Percentiles rank a stretch among this genome's conserved stretches.
Evolutionary conservation across 2,888 invertebrate genomes (phyloP).

Genomic region (Halictus quadricinctus): DNA sequence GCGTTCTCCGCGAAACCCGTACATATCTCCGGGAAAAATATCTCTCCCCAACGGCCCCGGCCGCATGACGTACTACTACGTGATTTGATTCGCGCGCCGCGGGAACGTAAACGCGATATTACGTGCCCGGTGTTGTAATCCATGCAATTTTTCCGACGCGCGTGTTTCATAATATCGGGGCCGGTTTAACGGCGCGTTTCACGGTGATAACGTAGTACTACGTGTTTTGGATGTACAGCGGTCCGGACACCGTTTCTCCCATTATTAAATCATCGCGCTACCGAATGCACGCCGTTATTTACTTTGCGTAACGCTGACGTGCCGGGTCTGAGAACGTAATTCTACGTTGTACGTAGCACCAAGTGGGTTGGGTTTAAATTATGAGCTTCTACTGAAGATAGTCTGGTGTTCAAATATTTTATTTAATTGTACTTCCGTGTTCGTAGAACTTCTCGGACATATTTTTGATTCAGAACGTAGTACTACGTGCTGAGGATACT

Average conservation of each 20-base stretch:
- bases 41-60: not conserved
- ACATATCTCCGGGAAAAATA: not conserved
- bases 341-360: no score
- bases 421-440: no score
- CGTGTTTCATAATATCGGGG: not conserved
- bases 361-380: no score
- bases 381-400: no score
- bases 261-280: not conserved
- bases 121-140: not conserved
- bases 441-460: no score
- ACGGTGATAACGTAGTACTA: not conserved
- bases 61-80: not conserved
- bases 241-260: not conserved
- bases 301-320: not conserved
- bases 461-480: no score
- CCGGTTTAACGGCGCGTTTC: not conserved
- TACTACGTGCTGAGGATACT: no score
- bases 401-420: no score
- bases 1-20: not conserved
- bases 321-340: no score
- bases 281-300: not conserved
- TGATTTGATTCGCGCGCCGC: not conserved
- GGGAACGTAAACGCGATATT: conserved; percentile 2
- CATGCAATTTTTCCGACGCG: conserved; percentile 4
- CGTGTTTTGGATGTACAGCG: not conserved